These are phyloP conservation scores for Etheostoma spectabile DNA, from an alignment of 2,113 vertebrate species.

Conservation along the genomic window DNA sequence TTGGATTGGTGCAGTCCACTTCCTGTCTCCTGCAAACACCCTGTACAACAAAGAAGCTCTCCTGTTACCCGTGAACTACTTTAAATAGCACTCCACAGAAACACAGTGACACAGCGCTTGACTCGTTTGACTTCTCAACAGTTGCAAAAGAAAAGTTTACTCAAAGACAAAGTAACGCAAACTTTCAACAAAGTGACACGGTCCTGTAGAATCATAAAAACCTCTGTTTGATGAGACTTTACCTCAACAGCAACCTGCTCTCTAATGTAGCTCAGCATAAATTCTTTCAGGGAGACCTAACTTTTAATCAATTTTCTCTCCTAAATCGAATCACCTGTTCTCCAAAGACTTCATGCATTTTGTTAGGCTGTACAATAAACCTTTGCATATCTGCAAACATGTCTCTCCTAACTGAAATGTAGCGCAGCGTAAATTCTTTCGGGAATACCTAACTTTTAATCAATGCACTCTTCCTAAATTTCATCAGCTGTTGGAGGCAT, in stretches of 20 bases:
- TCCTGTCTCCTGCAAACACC: slow-evolving; percentile 60
- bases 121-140: slow-evolving; percentile 12
- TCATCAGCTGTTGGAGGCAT: too few species aligned
- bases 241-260: not conserved
- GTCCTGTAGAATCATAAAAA: not conserved
- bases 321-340: too few species aligned
- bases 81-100: slow-evolving; percentile 47
- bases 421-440: too few species aligned
- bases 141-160: slow-evolving; percentile 34
- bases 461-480: too few species aligned
- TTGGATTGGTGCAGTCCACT: slow-evolving; percentile 48
- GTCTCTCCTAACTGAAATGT: too few species aligned
- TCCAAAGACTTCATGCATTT: too few species aligned
- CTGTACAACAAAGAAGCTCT: slow-evolving; percentile 65
- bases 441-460: too few species aligned
- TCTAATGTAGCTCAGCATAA: too few species aligned
- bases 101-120: not conserved
- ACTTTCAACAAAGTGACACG: slow-evolving; percentile 15
- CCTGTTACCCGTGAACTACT: slow-evolving; percentile 40
- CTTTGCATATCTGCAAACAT: too few species aligned
- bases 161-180: slow-evolving; percentile 29
- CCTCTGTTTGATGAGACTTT: slow-evolving; percentile 20
- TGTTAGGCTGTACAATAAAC: too few species aligned
- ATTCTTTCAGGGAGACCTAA: too few species aligned
- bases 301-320: too few species aligned